These are phyloP conservation scores for Acleris cristana DNA, from an alignment of 2,888 invertebrate species.

Conservation along the genomic window DNA sequence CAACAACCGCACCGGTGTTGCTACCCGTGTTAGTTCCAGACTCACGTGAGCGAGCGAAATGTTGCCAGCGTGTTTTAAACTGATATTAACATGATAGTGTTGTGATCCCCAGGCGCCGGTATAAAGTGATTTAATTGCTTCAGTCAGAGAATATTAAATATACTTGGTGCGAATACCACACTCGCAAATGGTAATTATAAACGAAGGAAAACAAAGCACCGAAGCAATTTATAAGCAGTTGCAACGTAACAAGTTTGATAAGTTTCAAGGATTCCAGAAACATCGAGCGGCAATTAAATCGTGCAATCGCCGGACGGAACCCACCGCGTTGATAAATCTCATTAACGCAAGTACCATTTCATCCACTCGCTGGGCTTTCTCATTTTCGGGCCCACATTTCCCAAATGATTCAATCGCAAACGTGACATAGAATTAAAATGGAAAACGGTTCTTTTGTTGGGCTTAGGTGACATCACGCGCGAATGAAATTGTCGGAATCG, in stretches of 20 bases:
- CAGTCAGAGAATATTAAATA: slow-evolving; percentile 30
- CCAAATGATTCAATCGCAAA: slow-evolving; percentile 64
- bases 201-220: slow-evolving; percentile 7
- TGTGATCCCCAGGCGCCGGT: slow-evolving; percentile 29
- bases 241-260: slow-evolving; percentile 45
- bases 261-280: slow-evolving; percentile 61
- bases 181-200: slow-evolving; percentile 7
- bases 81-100: slow-evolving; percentile 53
- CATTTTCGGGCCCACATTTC: slow-evolving; percentile 60
- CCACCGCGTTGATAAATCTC: slow-evolving; percentile 69
- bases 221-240: slow-evolving; percentile 16
- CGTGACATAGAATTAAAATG: slow-evolving; percentile 47
- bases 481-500: slow-evolving; percentile 35
- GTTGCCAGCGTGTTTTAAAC: slow-evolving; percentile 60
- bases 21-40: slow-evolving; percentile 54
- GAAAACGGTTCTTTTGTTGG: slow-evolving; percentile 37
- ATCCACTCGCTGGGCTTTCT: slow-evolving; percentile 54
- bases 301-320: slow-evolving; percentile 62
- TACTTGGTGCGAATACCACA: neutral
- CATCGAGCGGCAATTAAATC: slow-evolving; percentile 61
- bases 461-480: slow-evolving; percentile 36
- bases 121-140: slow-evolving; percentile 36
- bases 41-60: slow-evolving; percentile 58
- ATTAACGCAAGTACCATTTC: slow-evolving; percentile 60
- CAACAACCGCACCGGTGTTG: slow-evolving; percentile 61